Evolutionary conservation across 2,113 vertebrate species (phyloP).

Genomic region (Hemiscyllium ocellatum): DNA sequence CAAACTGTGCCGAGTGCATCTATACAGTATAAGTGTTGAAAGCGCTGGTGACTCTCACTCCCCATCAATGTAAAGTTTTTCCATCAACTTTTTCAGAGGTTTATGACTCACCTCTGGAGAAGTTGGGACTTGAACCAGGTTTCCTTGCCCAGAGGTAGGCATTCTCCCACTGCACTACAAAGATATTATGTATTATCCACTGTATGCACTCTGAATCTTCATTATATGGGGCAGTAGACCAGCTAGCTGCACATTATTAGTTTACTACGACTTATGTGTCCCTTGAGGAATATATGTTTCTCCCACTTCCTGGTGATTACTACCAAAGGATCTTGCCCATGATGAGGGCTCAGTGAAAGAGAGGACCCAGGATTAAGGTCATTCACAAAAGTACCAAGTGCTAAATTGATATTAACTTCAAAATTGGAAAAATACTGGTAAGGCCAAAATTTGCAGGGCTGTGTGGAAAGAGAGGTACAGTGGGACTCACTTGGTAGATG

Average conservation of each 20-base stretch:
- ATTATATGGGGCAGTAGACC: background rate
- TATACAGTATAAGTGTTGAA: background rate
- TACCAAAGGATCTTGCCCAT: background rate
- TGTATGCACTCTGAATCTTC: background rate
- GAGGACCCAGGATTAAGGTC: background rate
- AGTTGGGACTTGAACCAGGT: no score
- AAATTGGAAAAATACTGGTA: background rate
- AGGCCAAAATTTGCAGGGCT: background rate
- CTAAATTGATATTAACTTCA: background rate
- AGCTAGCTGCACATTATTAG: background rate
- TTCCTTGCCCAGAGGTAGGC: no score
- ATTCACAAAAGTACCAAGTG: background rate
- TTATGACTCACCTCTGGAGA: no score
- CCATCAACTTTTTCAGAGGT: no score
- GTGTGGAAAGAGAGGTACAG: background rate
- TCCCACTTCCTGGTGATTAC: background rate
- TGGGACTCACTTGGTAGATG: background rate
- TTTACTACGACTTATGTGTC: background rate
- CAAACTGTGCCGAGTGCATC: background rate
- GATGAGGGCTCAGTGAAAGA: background rate
- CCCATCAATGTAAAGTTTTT: background rate
- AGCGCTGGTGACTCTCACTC: background rate
- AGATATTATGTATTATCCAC: no score
- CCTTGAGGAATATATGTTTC: background rate
- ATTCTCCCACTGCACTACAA: no score